A percentile compares a stretch with the other conserved stretches of the same genome.
phyloP scores from a whole-genome alignment of 2,113 vertebrate genomes.

The Labeo catla region DNA sequence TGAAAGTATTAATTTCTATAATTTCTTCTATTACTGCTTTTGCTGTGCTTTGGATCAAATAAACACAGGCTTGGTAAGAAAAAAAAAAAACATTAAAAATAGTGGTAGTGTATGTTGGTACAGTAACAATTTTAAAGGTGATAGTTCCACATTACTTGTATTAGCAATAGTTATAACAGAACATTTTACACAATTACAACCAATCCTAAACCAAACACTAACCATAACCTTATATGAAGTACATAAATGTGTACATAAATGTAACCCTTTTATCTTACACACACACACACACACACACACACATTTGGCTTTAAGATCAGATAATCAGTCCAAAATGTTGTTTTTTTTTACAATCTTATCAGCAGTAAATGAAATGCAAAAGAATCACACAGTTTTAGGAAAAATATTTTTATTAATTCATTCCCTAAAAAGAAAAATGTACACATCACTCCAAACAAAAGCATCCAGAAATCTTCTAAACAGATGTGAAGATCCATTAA shows the following conservation, averaged over 20 bases:
- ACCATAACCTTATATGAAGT: background rate
- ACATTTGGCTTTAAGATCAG: background rate
- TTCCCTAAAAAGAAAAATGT: constrained; percentile 59
- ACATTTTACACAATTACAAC: background rate
- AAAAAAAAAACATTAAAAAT: too few relatives aligned
- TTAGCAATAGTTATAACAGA: background rate
- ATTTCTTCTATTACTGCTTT: too few relatives aligned
- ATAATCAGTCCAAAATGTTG: background rate
- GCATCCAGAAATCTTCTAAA: constrained; percentile 57
- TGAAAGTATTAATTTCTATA: too few relatives aligned
- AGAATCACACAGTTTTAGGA: constrained; percentile 17
- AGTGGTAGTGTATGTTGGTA: background rate
- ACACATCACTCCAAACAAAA: constrained; percentile 61
- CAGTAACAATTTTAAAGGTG: background rate
- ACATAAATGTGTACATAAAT: background rate
- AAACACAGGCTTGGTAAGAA: too few relatives aligned
- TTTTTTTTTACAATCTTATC: too few relatives aligned
- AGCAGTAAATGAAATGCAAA: background rate
- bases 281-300: too few relatives aligned
- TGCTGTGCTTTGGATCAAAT: too few relatives aligned
- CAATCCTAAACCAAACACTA: background rate
- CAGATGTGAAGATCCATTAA: constrained; percentile 62
- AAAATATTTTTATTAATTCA: constrained; percentile 51
- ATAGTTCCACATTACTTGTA: background rate
- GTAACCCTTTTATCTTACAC: background rate